These are phyloP conservation scores for Tetramorium simillimum DNA, from an alignment of 1,140 invertebrate genomes.

Conservation along the genomic window DNA sequence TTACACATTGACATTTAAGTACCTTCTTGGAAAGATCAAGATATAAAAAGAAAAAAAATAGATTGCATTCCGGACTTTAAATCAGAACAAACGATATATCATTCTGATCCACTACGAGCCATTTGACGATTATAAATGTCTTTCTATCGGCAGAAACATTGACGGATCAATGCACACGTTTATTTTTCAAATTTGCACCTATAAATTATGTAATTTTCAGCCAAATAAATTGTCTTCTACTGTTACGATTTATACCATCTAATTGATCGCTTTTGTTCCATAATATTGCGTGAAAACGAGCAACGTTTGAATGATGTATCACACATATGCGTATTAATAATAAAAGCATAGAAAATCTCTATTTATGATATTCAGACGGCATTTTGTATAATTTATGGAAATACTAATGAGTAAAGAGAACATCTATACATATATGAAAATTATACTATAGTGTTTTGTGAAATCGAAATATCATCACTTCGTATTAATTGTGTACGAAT, in stretches of 20 bases:
- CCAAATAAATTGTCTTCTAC: constrained; percentile 40
- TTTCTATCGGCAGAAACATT: constrained; percentile 49
- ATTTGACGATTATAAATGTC: constrained; percentile 55
- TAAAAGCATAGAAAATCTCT: neutral
- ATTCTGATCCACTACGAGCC: constrained; percentile 21
- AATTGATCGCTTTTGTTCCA: constrained; percentile 72
- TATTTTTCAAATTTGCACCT: neutral
- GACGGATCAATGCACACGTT: neutral
- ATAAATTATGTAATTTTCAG: constrained; percentile 61
- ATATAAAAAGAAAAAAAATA: neutral
- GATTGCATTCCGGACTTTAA: neutral
- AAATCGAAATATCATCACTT: neutral
- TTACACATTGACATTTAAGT: neutral
- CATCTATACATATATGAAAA: neutral
- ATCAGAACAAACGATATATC: neutral
- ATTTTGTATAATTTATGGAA: neutral
- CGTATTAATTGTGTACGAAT: constrained; percentile 19
- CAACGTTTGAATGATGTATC: constrained; percentile 62
- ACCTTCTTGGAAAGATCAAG: neutral
- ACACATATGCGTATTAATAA: neutral
- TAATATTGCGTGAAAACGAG: constrained; percentile 76
- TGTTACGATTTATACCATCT: constrained; percentile 62
- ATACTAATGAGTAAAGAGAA: neutral
- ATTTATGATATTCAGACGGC: neutral
- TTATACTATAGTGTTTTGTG: neutral